phyloP scores from a whole-genome alignment of 2,888 invertebrate species.

The Acrocyrtus sp. region DNA sequence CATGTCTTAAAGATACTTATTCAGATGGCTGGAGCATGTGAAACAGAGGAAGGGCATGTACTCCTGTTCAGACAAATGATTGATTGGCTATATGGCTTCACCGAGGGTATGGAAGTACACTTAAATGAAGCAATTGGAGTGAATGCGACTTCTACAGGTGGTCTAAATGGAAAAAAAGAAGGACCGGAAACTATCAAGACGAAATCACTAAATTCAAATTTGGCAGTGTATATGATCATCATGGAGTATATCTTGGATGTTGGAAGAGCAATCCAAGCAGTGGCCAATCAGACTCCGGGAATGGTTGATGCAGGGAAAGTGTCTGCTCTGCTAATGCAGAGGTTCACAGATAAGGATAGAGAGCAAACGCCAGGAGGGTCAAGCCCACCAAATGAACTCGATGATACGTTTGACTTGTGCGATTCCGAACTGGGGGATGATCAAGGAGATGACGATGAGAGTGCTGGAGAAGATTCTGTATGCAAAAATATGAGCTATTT shows the following conservation, averaged over 20 bases:
- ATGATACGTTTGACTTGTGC: conserved; percentile 65
- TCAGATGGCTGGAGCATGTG: conserved; percentile 59
- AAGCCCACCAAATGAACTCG: conserved; percentile 61
- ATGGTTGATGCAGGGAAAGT: conserved; percentile 18
- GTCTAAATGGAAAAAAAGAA: conserved; percentile 5
- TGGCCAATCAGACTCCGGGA: conserved; percentile 32
- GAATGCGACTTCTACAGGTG: background rate
- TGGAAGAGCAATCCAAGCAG: conserved; percentile 57
- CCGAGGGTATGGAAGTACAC: conserved; percentile 53
- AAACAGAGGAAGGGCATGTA: conserved; percentile 58
- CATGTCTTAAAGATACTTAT: conserved; percentile 59
- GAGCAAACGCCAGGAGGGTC: conserved; percentile 60
- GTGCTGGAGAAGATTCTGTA: conserved; percentile 87
- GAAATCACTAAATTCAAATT: conserved; percentile 27
- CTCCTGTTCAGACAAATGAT: conserved; percentile 59
- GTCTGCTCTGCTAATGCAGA: conserved; percentile 32
- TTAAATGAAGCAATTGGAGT: conserved; percentile 43
- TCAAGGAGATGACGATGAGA: conserved; percentile 84
- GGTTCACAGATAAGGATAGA: conserved; percentile 44
- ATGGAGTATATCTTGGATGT: conserved; percentile 63
- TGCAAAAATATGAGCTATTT: too few species aligned
- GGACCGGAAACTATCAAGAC: conserved; percentile 41
- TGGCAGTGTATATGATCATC: conserved; percentile 52
- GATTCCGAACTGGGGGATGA: conserved; percentile 91
- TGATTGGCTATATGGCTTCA: conserved; percentile 60